phyloP scores from a whole-genome alignment of 2,113 vertebrate species.

The Aptenodytes patagonicus region DNA sequence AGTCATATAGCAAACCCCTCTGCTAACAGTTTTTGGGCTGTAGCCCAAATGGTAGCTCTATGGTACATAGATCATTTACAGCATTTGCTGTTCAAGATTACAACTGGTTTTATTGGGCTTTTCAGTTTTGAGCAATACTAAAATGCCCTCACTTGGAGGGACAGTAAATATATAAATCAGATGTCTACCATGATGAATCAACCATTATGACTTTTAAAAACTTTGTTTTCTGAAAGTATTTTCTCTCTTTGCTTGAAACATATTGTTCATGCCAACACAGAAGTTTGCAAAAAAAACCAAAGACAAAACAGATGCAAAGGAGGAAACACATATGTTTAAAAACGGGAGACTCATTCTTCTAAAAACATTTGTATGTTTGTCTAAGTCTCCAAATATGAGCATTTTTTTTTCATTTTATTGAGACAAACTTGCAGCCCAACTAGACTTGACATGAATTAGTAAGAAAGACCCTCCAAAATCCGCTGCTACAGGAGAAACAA shows the following conservation, averaged over 20 bases:
- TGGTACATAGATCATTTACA: background rate
- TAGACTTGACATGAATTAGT: background rate
- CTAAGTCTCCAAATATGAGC: background rate
- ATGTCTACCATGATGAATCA: background rate
- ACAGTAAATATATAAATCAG: background rate
- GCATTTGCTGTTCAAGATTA: background rate
- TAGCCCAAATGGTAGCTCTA: background rate
- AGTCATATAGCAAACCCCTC: background rate
- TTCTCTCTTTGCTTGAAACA: constrained; percentile 5
- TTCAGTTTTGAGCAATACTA: background rate
- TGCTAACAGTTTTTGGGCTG: background rate
- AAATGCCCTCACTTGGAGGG: background rate
- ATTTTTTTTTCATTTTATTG: background rate
- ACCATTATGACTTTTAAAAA: background rate
- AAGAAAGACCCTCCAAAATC: constrained; percentile 9
- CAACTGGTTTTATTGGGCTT: background rate
- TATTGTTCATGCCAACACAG: background rate
- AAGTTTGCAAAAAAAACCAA: background rate
- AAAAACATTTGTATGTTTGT: background rate
- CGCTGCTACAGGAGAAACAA: background rate
- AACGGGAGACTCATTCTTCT: background rate
- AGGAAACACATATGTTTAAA: background rate
- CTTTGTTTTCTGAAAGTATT: background rate
- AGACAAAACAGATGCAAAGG: constrained; percentile 7
- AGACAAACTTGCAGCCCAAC: background rate